Evolutionary conservation across 2,888 invertebrate species (phyloP), one percentile per base, ranked within the genome.

Genomic region (Plebejus melissa): DNA sequence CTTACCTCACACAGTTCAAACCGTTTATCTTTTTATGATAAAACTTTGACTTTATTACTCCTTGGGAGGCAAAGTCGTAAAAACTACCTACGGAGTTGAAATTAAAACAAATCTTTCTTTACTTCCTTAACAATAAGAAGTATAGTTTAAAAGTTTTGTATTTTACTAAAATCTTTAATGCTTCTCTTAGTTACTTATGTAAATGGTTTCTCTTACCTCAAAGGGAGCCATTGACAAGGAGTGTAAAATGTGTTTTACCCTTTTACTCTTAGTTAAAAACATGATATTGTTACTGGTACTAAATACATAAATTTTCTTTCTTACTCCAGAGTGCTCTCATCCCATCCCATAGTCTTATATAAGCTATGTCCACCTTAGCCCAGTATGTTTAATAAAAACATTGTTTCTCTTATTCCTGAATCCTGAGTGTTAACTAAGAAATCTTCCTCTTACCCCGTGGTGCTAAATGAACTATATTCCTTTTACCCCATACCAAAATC

Each of bases 21-120:
- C 65, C 32, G 65, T 65, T 65, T 65, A 65, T 65, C 65, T 65
- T 65, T 54, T 65, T 65, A 65, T 65, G 65, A 65, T 65, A 65
- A 65, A 65, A 65, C 65, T 36, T 65, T 65, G 32, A 32, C 13
- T 65, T 65, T 32, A 65, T 65, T 65, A 36, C 65, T 16, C 3
- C 65, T 32, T 65, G 32, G 32, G 65, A 36, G 65, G 65, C 32
- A 32, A 60, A 28, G 4, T 65, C 65, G 65, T 65, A 65, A 65
- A 65, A 65, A 13, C 60, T 28, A 36, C 65, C 60, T 60, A 60
- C 60, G 11, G 65, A 16, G 65, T 13, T 36, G 65, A 36, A 65
- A 65, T 65, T 36, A 32, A 65, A 65, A 4, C 32, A 65, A 32
- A 65, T 65, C 5, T 36, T 32, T 65, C 32, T 11, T 4, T 32